Base-by-base conservation (phyloP, 2,797 vertebrate genomes). In the Geotrypetes seraphini region DNA sequence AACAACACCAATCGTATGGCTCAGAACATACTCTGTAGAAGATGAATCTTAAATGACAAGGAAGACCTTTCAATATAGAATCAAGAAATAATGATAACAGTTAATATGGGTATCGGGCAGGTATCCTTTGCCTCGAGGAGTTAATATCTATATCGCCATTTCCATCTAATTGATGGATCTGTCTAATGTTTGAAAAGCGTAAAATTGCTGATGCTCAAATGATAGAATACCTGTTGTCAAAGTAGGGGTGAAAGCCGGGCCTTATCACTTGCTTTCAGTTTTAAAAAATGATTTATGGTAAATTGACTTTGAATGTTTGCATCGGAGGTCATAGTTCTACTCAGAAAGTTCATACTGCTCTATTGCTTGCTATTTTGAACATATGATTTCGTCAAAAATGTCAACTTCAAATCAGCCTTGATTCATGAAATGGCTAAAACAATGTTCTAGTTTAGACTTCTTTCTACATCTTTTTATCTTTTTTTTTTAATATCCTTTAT, bases 281-380 rank as follows among this genome's bases (percentile, higher is more conserved):
- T n/a, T 67, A 71, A 43, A 40, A 63, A 69, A 61, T 57, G 43
- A 65, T 69, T 67, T 67, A 42, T 61, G 55, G 52, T 48, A 52
- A 70, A 68, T 47, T 53, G 51, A 66, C 63, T 74, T 75, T 65
- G 56, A 58, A 34, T 69, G 57, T 66, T 69, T 50, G 49, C 61
- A 48, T 28, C 63, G 44, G 43, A 76, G 81, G 78, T 87, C 79
- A 78, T 54, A 63, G 67, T 71, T 78, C 61, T 59, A 68, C 73
- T 73, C 45, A 72, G 69, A 73, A 60, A 66, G 28, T 12, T 54
- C 8, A n/a, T 16, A 5, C 42, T 45, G 43, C 29, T 25, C 14
- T 1, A n/a, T n/a, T n/a, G n/a, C n/a, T n/a, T n/a, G n/a, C n/a
- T n/a, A n/a, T n/a, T n/a, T n/a, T n/a, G n/a, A n/a, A n/a, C n/a